Conservation (phyloP, 2,113 vertebrate species). For the Apodemus speciosus region DNA sequence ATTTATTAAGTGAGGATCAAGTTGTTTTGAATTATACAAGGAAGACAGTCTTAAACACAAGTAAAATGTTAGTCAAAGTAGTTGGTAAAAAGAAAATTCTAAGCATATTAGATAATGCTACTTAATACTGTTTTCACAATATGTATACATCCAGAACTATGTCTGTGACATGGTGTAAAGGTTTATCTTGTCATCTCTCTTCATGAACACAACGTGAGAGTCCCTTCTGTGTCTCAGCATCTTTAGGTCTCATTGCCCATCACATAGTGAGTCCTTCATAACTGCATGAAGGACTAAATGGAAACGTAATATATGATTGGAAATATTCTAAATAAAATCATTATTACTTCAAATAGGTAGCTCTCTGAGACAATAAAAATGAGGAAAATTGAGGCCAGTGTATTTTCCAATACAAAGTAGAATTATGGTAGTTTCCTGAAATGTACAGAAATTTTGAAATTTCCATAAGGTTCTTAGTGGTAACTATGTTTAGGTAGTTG, state of each 20-base stretch:
- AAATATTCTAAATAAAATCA: constrained; percentile 28
- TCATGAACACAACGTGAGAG: background rate
- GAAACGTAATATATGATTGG: constrained; percentile 17
- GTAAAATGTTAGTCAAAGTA: constrained; percentile 14
- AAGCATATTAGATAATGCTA: background rate
- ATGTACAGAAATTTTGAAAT: background rate
- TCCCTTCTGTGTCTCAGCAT: background rate
- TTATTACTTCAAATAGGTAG: background rate
- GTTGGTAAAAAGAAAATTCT: constrained; percentile 36
- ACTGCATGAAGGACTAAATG: background rate
- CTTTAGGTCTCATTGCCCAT: background rate
- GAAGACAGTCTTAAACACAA: background rate
- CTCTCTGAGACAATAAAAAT: constrained; percentile 16
- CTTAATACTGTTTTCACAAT: constrained; percentile 3
- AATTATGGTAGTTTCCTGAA: background rate
- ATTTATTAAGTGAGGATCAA: constrained; percentile 39
- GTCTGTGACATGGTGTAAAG: background rate
- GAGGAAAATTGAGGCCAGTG: background rate
- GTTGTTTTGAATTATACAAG: constrained; percentile 30
- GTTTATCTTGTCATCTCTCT: background rate
- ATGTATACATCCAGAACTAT: background rate
- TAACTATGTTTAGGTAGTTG: background rate
- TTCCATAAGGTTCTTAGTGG: background rate
- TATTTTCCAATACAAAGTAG: background rate
- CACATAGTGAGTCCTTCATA: background rate